Percentiles rank a stretch among this genome's conserved stretches.
These are phyloP conservation scores for Papilio xuthus DNA, from an alignment of 1,140 invertebrate genomes.

Conservation along the genomic window DNA sequence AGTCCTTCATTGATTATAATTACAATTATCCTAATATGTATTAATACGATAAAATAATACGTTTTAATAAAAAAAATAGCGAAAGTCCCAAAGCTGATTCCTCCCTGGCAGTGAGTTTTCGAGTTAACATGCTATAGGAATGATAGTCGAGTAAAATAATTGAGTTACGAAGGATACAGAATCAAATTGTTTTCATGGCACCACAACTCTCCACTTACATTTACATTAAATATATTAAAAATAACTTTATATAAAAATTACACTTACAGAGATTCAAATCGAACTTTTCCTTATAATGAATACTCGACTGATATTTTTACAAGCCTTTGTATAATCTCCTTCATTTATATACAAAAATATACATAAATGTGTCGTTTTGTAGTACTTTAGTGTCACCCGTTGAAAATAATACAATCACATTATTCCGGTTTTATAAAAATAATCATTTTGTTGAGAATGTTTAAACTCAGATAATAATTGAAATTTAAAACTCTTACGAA, in stretches of 20 bases:
- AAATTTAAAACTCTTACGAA: neutral
- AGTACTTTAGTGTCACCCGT: conserved; percentile 52
- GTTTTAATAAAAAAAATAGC: conserved; percentile 20
- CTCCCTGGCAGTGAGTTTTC: conserved; percentile 32
- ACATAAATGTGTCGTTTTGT: conserved; percentile 69
- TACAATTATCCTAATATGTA: conserved; percentile 36
- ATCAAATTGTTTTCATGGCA: conserved; percentile 75
- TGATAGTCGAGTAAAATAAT: conserved; percentile 29
- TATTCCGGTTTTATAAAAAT: conserved; percentile 65
- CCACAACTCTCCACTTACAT: conserved; percentile 72
- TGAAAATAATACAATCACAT: conserved; percentile 45
- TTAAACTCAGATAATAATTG: conserved; percentile 50
- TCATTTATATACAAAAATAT: conserved; percentile 80
- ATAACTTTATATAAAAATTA: conserved; percentile 77
- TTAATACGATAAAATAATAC: conserved; percentile 31
- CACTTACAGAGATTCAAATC: conserved; percentile 76
- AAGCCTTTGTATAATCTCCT: conserved; percentile 68
- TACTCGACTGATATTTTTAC: conserved; percentile 74
- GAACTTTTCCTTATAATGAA: conserved; percentile 60
- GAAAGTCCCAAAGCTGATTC: conserved; percentile 14
- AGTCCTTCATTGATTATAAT: conserved; percentile 26
- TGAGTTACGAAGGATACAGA: conserved; percentile 44
- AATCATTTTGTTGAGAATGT: conserved; percentile 55
- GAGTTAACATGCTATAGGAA: conserved; percentile 19
- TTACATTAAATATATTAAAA: conserved; percentile 69